phyloP scores from a whole-genome alignment of 1,140 invertebrate species.

The Propsilocerus akamusi region DNA sequence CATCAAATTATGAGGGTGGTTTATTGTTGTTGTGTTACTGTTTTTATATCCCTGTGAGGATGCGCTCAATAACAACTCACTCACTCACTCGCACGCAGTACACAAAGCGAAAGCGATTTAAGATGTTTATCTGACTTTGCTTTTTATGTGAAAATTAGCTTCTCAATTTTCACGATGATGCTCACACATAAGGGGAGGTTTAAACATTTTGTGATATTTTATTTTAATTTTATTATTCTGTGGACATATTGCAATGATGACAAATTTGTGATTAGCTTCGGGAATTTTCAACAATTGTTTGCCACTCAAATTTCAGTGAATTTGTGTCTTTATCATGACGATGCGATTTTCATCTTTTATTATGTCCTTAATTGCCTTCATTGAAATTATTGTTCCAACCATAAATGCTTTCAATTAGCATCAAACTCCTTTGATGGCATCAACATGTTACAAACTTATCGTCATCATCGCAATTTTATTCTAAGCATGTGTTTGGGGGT shows the following conservation, averaged over 20 bases:
- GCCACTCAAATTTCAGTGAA: neutral
- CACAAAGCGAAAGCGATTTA: neutral
- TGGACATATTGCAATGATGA: neutral
- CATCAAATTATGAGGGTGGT: constrained; percentile 1
- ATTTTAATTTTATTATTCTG: neutral
- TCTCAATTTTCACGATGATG: neutral
- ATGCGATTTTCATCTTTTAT: neutral
- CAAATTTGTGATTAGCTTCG: neutral
- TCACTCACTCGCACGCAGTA: neutral
- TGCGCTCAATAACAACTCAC: no score
- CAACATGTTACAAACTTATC: neutral
- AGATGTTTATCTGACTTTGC: neutral
- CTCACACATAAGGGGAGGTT: neutral
- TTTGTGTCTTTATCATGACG: neutral
- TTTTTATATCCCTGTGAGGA: no score
- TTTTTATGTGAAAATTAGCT: neutral
- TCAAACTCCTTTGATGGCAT: neutral
- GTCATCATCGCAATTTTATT: neutral
- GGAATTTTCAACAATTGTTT: neutral
- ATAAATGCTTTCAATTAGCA: constrained; percentile 2
- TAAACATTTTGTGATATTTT: neutral
- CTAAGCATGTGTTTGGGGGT: neutral
- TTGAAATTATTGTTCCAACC: neutral
- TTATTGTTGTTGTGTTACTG: no score
- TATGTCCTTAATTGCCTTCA: constrained; percentile 1